Evolutionary conservation across 2,113 vertebrate species (phyloP), one percentile per base, ranked within the genome.

Genomic region (Oreochromis aureus): DNA sequence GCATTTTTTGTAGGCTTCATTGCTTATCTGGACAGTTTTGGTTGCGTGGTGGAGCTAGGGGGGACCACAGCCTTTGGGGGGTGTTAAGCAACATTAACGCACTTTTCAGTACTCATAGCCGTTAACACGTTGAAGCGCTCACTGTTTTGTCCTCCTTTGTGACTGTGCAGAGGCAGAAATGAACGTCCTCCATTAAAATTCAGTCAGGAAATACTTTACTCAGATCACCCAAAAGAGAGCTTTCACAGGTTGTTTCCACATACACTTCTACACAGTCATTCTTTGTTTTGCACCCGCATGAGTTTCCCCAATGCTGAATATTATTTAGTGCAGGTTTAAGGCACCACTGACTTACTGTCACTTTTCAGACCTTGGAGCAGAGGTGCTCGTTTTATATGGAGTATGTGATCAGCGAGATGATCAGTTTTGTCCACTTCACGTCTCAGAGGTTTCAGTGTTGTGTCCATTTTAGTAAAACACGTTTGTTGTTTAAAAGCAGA

Each of bases 401-500:
- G 44, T 51, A 48, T 76, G 44, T 76, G 44, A 76, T 32, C 15
- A 48, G 71, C 10, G 4, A 76, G 44, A 19, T 30, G 15, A 76
- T 76, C 41, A 76, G 15, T 76, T 30, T 48, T 19, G 41, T 30
- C 16, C 24, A 48, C 24, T 30, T 76, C 24, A 76, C 3, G 1
- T 73, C 22, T 27, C 41, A 27, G 41, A 27, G 15, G 22, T 27
- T 30, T 51, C 27, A 19, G 6, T 66, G 22, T 24, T 44, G 63
- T 71, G 61, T 39, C 34, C 61, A 39, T 66, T 48, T 12, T 18
- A 7, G 30, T 6, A n/a, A 41, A 53, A 10, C 3, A 2, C 2
- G 4, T 84, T 81, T 66, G 34, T 36, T 55, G 63, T 80, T n/a
- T 41, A 94, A 94, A 54, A 22, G 81, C 93, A 56, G 96, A 97